Conservation (phyloP, 30 jellyfish, hydroid and myxozoan genomes). For the Pelagia noctiluca region DNA sequence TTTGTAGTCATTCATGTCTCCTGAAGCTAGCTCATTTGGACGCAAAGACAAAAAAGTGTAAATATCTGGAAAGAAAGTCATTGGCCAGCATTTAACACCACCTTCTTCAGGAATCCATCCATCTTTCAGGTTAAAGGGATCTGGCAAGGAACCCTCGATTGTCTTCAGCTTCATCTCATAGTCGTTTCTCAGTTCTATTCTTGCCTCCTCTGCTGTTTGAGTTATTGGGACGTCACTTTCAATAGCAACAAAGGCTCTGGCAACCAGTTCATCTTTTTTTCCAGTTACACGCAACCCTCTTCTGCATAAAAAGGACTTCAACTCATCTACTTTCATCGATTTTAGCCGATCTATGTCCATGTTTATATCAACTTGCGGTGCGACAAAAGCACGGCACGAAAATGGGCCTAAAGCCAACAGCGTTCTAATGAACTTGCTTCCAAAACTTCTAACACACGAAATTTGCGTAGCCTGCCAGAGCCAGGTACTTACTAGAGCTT, state of each 20-base stretch:
- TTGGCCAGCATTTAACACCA: no score
- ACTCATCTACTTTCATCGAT: conserved; percentile 39
- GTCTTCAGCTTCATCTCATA: neutral
- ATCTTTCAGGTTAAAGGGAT: no score
- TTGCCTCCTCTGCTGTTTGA: conserved; percentile 28
- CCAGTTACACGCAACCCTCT: conserved; percentile 38
- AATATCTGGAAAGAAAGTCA: no score
- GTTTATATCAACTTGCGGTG: neutral
- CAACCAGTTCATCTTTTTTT: conserved; percentile 35
- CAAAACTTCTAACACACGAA: no score
- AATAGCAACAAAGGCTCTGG: conserved; percentile 38
- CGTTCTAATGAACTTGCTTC: neutral
- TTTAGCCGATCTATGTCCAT: conserved; percentile 1
- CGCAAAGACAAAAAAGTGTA: no score
- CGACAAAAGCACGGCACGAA: neutral
- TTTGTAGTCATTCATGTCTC: no score
- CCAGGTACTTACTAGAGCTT: no score
- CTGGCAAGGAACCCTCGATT: no score
- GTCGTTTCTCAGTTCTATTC: neutral
- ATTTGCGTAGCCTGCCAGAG: no score
- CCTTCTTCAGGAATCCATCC: no score
- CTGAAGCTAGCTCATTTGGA: no score
- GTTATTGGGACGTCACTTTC: conserved; percentile 12
- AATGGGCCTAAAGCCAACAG: neutral
- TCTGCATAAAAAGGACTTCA: conserved; percentile 22